Conservation (phyloP, 1,140 invertebrate genomes). For the Colletes gigas region DNA sequence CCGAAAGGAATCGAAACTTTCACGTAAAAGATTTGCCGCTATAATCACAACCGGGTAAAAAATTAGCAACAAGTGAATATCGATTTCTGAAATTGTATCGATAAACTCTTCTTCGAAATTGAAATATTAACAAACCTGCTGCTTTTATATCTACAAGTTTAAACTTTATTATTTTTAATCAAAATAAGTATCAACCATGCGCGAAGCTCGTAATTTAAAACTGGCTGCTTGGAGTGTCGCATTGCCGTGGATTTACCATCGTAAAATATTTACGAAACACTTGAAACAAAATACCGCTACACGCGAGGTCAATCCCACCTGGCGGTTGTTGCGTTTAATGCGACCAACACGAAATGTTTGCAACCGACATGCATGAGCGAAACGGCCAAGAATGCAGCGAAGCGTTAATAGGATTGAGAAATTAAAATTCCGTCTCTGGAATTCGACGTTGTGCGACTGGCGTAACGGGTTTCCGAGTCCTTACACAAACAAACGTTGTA, state of each 20-base stretch:
- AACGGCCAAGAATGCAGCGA: slow-evolving; percentile 44
- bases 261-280: neutral
- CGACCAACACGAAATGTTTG: neutral
- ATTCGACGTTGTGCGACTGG: slow-evolving; percentile 39
- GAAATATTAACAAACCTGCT: neutral
- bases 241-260: no score
- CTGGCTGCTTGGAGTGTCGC: neutral
- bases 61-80: neutral
- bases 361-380: slow-evolving; percentile 15
- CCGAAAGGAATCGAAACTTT: neutral
- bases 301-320: neutral
- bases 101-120: no score
- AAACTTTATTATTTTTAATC: no score
- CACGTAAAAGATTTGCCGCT: neutral
- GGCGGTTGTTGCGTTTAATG: neutral
- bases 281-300: neutral
- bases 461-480: slow-evolving; percentile 55
- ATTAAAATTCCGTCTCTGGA: slow-evolving; percentile 63
- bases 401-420: slow-evolving; percentile 62
- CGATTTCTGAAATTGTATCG: no score
- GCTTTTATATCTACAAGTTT: no score
- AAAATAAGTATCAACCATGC: neutral
- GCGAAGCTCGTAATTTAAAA: neutral
- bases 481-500: slow-evolving; percentile 27
- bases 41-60: neutral